A percentile compares a stretch with the other conserved stretches of the same genome.
Conservation (phyloP, 1,140 invertebrate genomes). For the Parasteatoda tepidariorum region DNA sequence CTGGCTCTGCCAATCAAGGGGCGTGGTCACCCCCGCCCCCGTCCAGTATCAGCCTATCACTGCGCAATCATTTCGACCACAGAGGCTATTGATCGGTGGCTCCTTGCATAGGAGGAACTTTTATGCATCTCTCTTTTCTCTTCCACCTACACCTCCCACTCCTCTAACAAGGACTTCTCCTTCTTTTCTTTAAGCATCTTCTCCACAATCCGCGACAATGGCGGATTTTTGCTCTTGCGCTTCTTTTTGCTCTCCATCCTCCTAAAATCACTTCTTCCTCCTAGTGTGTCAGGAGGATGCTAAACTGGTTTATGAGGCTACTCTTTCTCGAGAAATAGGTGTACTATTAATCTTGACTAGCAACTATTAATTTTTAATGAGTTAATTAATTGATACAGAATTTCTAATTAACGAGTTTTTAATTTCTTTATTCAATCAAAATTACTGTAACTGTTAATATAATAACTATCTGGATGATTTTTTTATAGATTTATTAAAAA, state of each 20-base stretch:
- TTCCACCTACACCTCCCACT: constrained; percentile 12
- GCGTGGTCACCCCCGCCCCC: constrained; percentile 51
- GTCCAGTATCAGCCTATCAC: constrained; percentile 51
- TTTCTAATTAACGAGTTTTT: too few relatives aligned
- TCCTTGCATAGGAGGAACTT: constrained; percentile 58
- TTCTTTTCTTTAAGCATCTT: constrained; percentile 58
- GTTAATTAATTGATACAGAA: too few relatives aligned
- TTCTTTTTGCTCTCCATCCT: constrained; percentile 46
- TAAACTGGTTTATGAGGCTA: neutral
- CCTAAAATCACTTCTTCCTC: constrained; percentile 23
- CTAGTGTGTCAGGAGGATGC: neutral
- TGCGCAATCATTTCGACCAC: constrained; percentile 57
- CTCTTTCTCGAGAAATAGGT: neutral
- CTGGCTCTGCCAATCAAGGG: constrained; percentile 51
- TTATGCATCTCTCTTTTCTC: constrained; percentile 43
- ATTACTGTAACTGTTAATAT: too few relatives aligned
- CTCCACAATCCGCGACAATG: constrained; percentile 59
- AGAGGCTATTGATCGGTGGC: constrained; percentile 55
- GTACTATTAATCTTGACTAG: neutral
- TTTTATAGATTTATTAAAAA: too few relatives aligned
- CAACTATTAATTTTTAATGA: too few relatives aligned
- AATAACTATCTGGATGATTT: too few relatives aligned
- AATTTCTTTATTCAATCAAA: too few relatives aligned
- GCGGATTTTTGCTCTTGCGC: constrained; percentile 57
- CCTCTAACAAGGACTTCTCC: constrained; percentile 55